A percentile compares a stretch with the other conserved stretches of the same genome.
These are phyloP conservation scores for Rhegmatorhina hoffmannsi DNA, from an alignment of 2,113 vertebrate species.

Conservation along the genomic window DNA sequence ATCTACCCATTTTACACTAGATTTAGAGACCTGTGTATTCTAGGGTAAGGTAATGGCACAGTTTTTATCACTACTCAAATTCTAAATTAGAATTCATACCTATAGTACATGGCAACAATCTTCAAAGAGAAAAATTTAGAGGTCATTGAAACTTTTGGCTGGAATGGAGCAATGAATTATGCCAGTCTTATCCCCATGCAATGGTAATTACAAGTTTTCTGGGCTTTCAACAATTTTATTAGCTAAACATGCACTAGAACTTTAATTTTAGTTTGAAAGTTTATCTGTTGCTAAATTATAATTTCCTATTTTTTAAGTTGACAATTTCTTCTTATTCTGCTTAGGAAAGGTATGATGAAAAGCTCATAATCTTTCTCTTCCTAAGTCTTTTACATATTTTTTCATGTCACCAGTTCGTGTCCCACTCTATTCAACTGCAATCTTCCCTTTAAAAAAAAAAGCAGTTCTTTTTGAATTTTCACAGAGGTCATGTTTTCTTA, in stretches of 20 bases:
- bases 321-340: not conserved
- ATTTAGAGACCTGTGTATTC: not conserved
- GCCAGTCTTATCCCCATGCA: not conserved
- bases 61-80: not conserved
- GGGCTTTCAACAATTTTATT: not conserved
- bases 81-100: not conserved
- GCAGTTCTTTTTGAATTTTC: not conserved
- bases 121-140: not conserved
- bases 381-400: not conserved
- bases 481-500: not conserved
- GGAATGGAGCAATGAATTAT: not conserved
- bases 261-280: not conserved
- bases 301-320: not conserved
- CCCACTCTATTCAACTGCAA: not conserved
- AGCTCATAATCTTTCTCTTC: not conserved
- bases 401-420: not conserved
- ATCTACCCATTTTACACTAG: not conserved
- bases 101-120: not conserved
- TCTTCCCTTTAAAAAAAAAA: not conserved
- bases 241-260: not conserved
- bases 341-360: not conserved
- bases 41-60: not conserved
- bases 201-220: not conserved
- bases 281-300: not conserved
- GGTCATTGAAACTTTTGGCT: not conserved